Evolutionary conservation across 1,140 invertebrate genomes (phyloP).

Genomic region (Macrobrachium nipponense): DNA sequence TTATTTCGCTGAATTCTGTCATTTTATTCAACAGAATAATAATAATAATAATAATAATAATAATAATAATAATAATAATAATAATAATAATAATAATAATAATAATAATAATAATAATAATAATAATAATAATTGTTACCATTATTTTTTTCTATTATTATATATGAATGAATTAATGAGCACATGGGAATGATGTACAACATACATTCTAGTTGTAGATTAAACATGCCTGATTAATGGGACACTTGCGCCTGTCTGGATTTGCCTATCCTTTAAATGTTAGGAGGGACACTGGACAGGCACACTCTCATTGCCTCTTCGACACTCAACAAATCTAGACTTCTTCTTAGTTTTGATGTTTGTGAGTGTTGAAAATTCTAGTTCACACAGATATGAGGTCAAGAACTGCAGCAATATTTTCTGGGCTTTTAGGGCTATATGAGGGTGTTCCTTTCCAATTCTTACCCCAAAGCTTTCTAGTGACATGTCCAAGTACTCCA

Average conservation of each 20-base stretch:
- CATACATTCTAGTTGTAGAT: not conserved
- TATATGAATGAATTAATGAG: no score
- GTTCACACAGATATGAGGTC: no score
- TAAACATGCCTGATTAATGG: not conserved
- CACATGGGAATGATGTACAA: not conserved
- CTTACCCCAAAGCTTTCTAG: not conserved
- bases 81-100: conserved; percentile 8
- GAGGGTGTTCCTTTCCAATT: conserved; percentile 12
- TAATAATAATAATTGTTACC: conserved; percentile 1
- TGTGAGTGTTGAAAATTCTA: no score
- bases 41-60: no score
- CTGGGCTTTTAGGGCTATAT: conserved; percentile 2
- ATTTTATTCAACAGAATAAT: no score
- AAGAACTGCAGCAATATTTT: not conserved
- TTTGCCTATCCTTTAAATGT: not conserved
- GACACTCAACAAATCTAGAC: no score
- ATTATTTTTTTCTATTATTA: not conserved
- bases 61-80: no score
- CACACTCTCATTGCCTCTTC: not conserved
- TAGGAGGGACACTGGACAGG: conserved; percentile 11
- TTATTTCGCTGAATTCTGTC: no score
- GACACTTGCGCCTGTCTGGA: conserved; percentile 6
- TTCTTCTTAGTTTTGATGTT: no score
- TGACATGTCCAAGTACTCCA: conserved; percentile 3
- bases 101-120: conserved; percentile 13